Conservation (phyloP, 2,797 vertebrate genomes). For the Pristis pectinata region DNA sequence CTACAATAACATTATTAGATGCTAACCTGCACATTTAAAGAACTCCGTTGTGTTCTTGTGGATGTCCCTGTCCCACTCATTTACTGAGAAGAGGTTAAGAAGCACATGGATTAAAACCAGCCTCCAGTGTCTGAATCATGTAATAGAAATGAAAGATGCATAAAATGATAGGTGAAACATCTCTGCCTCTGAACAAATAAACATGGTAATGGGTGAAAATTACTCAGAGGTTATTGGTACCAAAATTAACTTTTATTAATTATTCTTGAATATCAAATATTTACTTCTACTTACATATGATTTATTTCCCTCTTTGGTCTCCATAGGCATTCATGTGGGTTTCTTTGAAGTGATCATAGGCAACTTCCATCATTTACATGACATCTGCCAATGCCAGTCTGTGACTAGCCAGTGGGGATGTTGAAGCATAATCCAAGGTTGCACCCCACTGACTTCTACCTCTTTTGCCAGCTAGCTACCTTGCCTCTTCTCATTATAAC, state of each 20-base stretch:
- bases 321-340: neutral
- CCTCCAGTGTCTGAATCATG: neutral
- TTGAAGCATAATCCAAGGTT: neutral
- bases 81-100: neutral
- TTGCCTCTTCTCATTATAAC: neutral
- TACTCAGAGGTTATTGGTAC: neutral
- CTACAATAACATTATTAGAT: neutral
- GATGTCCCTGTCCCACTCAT: neutral
- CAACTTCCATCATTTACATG: neutral
- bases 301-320: neutral
- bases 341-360: neutral
- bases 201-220: neutral
- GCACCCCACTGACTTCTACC: slow-evolving; percentile 10
- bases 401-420: slow-evolving; percentile 4
- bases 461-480: slow-evolving; percentile 19
- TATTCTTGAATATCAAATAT: neutral
- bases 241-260: neutral
- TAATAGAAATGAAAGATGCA: slow-evolving; percentile 1
- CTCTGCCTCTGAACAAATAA: neutral
- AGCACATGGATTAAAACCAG: neutral
- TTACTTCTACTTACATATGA: neutral
- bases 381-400: neutral
- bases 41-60: neutral
- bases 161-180: neutral
- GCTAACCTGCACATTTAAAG: neutral